Percentiles rank a stretch among this genome's conserved stretches.
These are phyloP conservation scores for Dastarcus helophoroides DNA, from an alignment of 2,888 invertebrate species.

Conservation along the genomic window DNA sequence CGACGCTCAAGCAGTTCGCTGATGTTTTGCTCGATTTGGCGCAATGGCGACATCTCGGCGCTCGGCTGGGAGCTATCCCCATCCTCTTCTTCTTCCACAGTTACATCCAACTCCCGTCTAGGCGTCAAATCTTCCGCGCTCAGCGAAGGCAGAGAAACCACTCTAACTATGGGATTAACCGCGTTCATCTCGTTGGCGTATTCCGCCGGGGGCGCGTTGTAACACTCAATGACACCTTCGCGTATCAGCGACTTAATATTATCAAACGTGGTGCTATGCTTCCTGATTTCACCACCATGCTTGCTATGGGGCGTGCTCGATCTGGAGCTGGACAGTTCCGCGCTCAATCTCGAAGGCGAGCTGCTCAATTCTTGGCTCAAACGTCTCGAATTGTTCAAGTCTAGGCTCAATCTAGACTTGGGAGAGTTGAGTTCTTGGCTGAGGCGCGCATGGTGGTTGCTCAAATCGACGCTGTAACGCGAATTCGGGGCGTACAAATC, in stretches of 20 bases:
- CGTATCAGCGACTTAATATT: slow-evolving; percentile 62
- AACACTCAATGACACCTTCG: slow-evolving; percentile 53
- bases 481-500: slow-evolving; percentile 52
- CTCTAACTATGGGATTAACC: slow-evolving; percentile 51
- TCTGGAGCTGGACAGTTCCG: slow-evolving; percentile 30
- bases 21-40: slow-evolving; percentile 62
- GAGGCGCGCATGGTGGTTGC: slow-evolving; percentile 47
- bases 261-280: slow-evolving; percentile 66
- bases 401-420: slow-evolving; percentile 48
- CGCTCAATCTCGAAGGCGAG: slow-evolving; percentile 30
- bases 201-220: slow-evolving; percentile 44
- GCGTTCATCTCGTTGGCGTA: slow-evolving; percentile 51
- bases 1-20: slow-evolving; percentile 50
- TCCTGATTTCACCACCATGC: slow-evolving; percentile 48
- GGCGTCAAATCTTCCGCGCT: slow-evolving; percentile 48
- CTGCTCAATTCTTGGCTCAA: slow-evolving; percentile 30
- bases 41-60: slow-evolving; percentile 53
- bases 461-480: slow-evolving; percentile 57
- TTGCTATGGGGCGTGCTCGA: slow-evolving; percentile 41
- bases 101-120: slow-evolving; percentile 54
- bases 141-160: slow-evolving; percentile 55
- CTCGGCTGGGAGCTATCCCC: slow-evolving; percentile 51
- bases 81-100: slow-evolving; percentile 59
- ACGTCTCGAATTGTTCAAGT: slow-evolving; percentile 42
- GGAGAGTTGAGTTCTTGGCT: slow-evolving; percentile 46